Percentiles rank a stretch among this genome's conserved stretches.
Evolutionary conservation across 2,797 vertebrate genomes (phyloP).

Genomic region (Chrysocyon brachyurus): DNA sequence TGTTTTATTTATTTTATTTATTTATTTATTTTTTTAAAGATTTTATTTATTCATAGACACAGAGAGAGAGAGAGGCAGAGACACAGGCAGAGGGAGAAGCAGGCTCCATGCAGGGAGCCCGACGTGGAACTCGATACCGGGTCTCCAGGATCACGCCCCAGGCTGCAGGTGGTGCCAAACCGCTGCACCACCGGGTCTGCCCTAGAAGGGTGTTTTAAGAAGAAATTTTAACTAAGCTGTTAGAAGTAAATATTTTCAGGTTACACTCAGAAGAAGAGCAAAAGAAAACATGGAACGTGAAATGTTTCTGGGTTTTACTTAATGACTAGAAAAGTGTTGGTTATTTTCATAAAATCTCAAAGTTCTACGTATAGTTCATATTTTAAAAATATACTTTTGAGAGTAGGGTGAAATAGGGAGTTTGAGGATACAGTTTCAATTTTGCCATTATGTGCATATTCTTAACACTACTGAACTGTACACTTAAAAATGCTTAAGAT

Average conservation of each 20-base stretch:
- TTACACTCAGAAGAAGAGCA: not conserved
- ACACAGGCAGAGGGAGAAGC: no score
- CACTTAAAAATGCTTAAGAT: not conserved
- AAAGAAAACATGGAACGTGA: not conserved
- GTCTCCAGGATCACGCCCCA: no score
- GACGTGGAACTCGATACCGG: no score
- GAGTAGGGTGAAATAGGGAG: not conserved
- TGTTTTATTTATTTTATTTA: not conserved
- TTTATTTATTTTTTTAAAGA: no score
- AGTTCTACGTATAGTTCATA: not conserved
- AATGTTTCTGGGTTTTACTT: not conserved
- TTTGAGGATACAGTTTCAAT: not conserved
- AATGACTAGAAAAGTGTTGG: not conserved
- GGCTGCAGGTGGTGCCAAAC: no score
- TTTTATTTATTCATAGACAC: no score
- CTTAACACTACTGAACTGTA: not conserved
- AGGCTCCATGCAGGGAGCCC: no score
- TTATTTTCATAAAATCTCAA: slow-evolving; percentile 22
- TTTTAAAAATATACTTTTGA: not conserved
- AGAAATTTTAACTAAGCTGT: not conserved
- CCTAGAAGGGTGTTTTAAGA: not conserved
- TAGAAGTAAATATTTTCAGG: not conserved
- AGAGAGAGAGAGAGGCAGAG: no score
- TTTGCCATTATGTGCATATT: not conserved
- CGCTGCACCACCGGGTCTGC: no score